Percentiles rank a stretch among this genome's conserved stretches.
phyloP scores from a whole-genome alignment of 2,888 invertebrate genomes.

The Nasonia oneida region DNA sequence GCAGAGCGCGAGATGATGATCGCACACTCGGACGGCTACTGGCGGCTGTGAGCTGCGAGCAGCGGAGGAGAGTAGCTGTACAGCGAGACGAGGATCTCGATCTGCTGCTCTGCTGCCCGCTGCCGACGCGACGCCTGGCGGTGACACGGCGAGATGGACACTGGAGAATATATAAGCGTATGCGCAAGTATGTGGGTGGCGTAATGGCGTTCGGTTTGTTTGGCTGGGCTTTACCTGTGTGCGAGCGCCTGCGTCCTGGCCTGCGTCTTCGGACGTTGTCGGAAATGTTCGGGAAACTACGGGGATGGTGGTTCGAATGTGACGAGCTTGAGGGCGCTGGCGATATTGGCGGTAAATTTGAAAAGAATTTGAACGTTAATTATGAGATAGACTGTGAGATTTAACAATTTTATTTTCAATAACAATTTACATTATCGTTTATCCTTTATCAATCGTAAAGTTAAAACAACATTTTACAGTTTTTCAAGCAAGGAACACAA shows the following conservation, averaged over 20 bases:
- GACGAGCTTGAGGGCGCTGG: neutral
- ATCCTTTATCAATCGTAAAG: slow-evolving; percentile 13
- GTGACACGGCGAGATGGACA: slow-evolving; percentile 42
- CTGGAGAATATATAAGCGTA: neutral
- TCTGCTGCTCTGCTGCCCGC: slow-evolving; percentile 34
- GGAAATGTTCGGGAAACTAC: neutral
- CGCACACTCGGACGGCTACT: slow-evolving; percentile 47
- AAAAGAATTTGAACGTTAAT: neutral
- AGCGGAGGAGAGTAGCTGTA: slow-evolving; percentile 19
- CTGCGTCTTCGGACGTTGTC: neutral
- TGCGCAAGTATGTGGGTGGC: slow-evolving; percentile 3
- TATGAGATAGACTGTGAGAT: neutral
- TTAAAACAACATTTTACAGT: slow-evolving; percentile 45
- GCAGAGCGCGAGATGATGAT: slow-evolving; percentile 15
- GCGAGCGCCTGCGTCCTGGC: no score
- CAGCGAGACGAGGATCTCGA: neutral
- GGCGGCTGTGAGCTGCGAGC: neutral
- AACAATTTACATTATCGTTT: slow-evolving; percentile 42
- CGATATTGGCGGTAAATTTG: neutral
- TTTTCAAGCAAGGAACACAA: slow-evolving; percentile 22
- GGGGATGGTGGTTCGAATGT: neutral
- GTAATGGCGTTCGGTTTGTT: neutral
- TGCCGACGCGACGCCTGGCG: slow-evolving; percentile 52
- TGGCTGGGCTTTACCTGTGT: neutral
- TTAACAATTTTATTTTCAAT: slow-evolving; percentile 50